These are phyloP conservation scores for Erinaceus europaeus DNA, from an alignment of 2,113 vertebrate genomes.

Conservation along the genomic window DNA sequence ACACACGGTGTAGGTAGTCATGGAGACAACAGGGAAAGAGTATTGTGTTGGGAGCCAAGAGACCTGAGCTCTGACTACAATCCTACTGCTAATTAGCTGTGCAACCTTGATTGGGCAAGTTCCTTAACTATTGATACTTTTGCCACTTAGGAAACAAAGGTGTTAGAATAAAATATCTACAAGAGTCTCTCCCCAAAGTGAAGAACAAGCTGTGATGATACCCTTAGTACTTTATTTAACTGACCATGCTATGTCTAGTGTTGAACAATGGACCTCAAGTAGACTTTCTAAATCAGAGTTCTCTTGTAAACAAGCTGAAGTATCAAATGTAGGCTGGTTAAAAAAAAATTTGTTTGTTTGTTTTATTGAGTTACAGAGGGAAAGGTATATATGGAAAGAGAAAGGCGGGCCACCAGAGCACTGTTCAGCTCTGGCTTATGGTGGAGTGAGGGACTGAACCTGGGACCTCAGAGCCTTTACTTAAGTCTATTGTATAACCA, in stretches of 20 bases:
- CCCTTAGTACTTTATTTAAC: not conserved
- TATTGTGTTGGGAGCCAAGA: not conserved
- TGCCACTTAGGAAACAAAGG: slow-evolving; percentile 21
- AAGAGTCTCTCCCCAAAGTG: not conserved
- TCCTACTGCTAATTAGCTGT: not conserved
- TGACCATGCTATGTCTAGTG: not conserved
- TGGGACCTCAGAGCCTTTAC: too few relatives aligned
- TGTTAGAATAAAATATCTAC: not conserved
- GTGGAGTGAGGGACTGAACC: too few relatives aligned
- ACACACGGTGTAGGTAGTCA: not conserved
- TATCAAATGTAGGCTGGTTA: not conserved
- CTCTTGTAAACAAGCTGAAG: not conserved
- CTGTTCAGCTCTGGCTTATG: too few relatives aligned
- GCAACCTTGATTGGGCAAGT: not conserved
- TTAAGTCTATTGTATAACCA: too few relatives aligned
- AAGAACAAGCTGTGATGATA: not conserved
- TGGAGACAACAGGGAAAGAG: slow-evolving; percentile 12
- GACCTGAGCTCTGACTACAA: not conserved
- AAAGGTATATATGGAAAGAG: too few relatives aligned
- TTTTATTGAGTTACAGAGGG: too few relatives aligned
- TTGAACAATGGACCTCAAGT: not conserved
- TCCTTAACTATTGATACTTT: too few relatives aligned
- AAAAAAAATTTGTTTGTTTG: too few relatives aligned
- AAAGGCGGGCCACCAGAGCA: too few relatives aligned
- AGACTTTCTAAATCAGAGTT: not conserved